These are phyloP conservation scores for Danionella cerebrum DNA, from an alignment of 2,113 vertebrate species.

Conservation along the genomic window DNA sequence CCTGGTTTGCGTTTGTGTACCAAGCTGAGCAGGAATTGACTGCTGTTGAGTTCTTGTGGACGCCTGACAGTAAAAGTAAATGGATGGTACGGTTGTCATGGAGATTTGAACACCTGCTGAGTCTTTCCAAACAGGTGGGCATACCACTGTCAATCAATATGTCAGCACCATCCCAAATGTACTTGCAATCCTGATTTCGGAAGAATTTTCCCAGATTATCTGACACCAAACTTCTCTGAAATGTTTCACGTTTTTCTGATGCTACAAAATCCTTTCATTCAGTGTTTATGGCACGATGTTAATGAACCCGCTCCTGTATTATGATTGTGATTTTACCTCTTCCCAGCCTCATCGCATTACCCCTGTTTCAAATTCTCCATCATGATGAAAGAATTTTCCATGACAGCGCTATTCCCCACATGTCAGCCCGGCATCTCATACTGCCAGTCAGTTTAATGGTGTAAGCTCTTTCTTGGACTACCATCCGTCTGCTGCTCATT, in stretches of 20 bases:
- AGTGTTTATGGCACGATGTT: too few relatives aligned
- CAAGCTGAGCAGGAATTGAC: not conserved
- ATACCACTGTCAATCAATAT: constrained; percentile 30
- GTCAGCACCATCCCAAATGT: not conserved
- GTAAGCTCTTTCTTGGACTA: constrained; percentile 2
- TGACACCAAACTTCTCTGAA: not conserved
- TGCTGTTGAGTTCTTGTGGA: not conserved
- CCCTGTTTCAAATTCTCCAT: constrained; percentile 5
- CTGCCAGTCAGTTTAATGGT: constrained; percentile 4
- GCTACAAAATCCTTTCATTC: not conserved
- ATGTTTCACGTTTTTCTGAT: not conserved
- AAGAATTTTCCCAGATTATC: not conserved
- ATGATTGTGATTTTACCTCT: not conserved
- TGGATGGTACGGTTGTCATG: constrained; percentile 40
- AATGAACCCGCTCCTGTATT: not conserved
- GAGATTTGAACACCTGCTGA: constrained; percentile 54
- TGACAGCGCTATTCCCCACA: constrained; percentile 2
- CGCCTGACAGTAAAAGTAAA: constrained; percentile 18
- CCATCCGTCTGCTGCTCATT: not conserved
- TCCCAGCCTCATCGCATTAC: not conserved
- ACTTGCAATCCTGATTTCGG: not conserved
- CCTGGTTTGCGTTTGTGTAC: constrained; percentile 28
- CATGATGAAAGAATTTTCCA: constrained; percentile 13
- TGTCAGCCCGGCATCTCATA: constrained; percentile 7
- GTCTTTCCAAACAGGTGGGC: constrained; percentile 47